Percentiles rank a stretch among this genome's conserved stretches.
Evolutionary conservation across 1,140 invertebrate genomes (phyloP).

Genomic region (Octopus bimaculoides): DNA sequence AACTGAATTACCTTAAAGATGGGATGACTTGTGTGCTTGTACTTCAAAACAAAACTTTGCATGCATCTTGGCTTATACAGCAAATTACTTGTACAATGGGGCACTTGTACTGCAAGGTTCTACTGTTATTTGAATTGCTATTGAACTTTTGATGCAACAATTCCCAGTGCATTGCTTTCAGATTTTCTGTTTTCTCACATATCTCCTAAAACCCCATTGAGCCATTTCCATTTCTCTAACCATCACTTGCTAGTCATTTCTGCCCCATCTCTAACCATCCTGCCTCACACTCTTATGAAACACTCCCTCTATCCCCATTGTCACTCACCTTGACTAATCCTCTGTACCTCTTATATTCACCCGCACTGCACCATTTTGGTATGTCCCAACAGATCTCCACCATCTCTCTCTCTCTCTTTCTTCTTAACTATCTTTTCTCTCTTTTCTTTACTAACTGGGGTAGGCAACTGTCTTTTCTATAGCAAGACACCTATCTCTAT

Average conservation of each 20-base stretch:
- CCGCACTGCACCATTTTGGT: background rate
- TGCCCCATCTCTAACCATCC: background rate
- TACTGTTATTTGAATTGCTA: too few species aligned
- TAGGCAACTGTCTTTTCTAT: background rate
- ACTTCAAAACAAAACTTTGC: too few species aligned
- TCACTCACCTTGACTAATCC: background rate
- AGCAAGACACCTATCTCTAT: background rate
- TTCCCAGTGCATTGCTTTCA: too few species aligned
- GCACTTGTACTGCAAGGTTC: too few species aligned
- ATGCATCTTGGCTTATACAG: too few species aligned
- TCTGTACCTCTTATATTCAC: background rate
- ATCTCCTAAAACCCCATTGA: too few species aligned
- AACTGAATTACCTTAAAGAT: too few species aligned
- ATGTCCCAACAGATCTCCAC: too few species aligned
- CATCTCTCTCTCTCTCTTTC: background rate
- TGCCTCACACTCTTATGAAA: background rate
- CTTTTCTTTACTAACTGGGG: background rate
- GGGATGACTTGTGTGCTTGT: too few species aligned
- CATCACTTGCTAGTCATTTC: background rate
- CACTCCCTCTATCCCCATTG: background rate
- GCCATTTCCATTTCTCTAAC: background rate
- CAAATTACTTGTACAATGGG: too few species aligned
- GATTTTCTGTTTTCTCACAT: too few species aligned
- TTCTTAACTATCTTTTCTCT: background rate
- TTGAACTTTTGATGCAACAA: too few species aligned